A percentile compares a stretch with the other conserved stretches of the same genome.
These are phyloP conservation scores for Antheraea yamamai DNA, from an alignment of 2,888 invertebrate species.

Conservation along the genomic window DNA sequence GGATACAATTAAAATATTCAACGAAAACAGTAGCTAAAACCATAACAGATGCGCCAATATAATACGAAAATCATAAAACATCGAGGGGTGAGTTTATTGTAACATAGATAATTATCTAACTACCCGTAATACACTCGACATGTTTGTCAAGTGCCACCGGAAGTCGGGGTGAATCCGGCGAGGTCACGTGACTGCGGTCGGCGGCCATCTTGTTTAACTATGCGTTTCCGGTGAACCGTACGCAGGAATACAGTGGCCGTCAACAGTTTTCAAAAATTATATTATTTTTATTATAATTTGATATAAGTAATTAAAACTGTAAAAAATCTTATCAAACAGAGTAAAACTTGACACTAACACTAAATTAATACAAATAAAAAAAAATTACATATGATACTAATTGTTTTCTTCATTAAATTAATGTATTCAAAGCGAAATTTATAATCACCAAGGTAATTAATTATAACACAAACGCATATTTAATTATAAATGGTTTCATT, in stretches of 20 bases:
- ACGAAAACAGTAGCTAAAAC: conserved; percentile 40
- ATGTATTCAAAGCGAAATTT: neutral
- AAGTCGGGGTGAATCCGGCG: conserved; percentile 76
- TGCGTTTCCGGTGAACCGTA: conserved; percentile 63
- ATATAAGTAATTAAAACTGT: neutral
- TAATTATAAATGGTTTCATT: neutral
- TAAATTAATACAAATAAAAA: neutral
- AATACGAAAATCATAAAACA: conserved; percentile 53
- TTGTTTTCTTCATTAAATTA: no score
- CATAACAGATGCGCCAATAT: conserved; percentile 69
- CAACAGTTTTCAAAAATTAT: neutral
- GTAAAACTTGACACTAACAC: neutral
- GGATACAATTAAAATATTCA: neutral
- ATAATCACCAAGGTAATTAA: neutral
- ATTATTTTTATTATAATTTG: neutral
- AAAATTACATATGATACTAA: no score
- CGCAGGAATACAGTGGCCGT: conserved; percentile 3
- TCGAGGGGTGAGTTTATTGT: conserved; percentile 58
- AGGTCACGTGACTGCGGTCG: conserved; percentile 67
- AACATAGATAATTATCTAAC: conserved; percentile 74
- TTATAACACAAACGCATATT: neutral
- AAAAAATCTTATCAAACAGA: neutral
- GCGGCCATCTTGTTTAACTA: conserved; percentile 78
- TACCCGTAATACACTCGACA: conserved; percentile 76
- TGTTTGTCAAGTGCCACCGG: conserved; percentile 74